A percentile compares a stretch with the other conserved stretches of the same genome.
phyloP scores from a whole-genome alignment of 2,113 vertebrate genomes.

The Podarcis muralis region DNA sequence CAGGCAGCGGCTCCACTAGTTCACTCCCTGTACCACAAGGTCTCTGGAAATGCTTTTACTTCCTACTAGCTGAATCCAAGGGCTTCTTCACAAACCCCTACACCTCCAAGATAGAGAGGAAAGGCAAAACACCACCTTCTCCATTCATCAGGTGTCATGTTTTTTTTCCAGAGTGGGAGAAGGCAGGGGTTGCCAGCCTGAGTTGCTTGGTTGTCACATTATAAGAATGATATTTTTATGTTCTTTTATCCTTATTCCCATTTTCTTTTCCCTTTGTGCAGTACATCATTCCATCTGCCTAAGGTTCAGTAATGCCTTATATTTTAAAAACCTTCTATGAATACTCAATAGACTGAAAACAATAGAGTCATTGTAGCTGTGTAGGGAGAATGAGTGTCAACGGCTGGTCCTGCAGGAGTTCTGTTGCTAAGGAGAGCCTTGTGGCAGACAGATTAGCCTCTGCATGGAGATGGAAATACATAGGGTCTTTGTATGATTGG shows the following conservation, averaged over 20 bases:
- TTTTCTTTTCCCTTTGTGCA: not conserved
- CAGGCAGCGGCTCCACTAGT: not conserved
- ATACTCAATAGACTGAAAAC: conserved; percentile 1
- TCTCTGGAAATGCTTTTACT: not conserved
- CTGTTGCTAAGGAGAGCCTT: conserved; percentile 45
- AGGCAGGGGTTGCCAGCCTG: not conserved
- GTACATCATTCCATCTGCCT: fast-evolving
- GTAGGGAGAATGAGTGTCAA: not conserved
- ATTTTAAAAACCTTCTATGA: not conserved
- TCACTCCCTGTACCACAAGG: too few relatives aligned
- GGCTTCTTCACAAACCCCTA: not conserved
- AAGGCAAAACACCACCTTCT: too few relatives aligned
- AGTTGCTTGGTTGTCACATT: not conserved
- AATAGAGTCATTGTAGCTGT: not conserved
- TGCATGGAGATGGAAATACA: not conserved
- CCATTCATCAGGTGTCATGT: too few relatives aligned
- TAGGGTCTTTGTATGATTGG: not conserved
- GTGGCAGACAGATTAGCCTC: conserved; percentile 16
- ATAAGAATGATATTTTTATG: not conserved
- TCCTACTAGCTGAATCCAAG: not conserved
- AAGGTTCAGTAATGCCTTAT: not conserved
- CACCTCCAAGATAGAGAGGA: not conserved
- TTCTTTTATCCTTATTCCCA: not conserved
- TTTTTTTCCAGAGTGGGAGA: not conserved
- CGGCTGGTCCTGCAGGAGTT: conserved; percentile 6